These are phyloP conservation scores for Porites australiensis DNA, from an alignment of 64 coral and sea anemone species.

Conservation along the genomic window DNA sequence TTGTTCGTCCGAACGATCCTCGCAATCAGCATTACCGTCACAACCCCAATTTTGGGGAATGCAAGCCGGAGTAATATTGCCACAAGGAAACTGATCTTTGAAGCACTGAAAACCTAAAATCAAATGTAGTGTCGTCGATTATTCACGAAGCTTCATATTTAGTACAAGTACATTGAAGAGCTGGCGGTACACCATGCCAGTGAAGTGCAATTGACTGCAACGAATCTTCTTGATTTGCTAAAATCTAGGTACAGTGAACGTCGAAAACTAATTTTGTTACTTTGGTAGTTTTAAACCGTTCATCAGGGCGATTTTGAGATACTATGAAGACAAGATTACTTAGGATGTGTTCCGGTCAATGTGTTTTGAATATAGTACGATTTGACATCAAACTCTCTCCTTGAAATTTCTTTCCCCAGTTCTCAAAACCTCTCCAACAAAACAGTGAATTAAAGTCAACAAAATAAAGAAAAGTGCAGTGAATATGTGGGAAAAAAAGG, in stretches of 20 bases:
- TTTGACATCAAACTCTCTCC: neutral
- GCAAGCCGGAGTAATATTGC: conserved; percentile 71
- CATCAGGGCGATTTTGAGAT: neutral
- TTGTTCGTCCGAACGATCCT: conserved; percentile 68
- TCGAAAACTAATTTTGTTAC: neutral
- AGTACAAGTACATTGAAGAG: neutral
- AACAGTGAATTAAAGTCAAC: conserved; percentile 19
- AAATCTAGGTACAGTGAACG: neutral
- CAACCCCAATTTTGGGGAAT: conserved; percentile 74
- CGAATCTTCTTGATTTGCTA: neutral
- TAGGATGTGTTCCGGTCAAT: neutral
- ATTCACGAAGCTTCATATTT: no score
- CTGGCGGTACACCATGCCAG: no score
- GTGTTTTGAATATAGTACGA: neutral
- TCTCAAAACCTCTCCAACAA: neutral
- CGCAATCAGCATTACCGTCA: conserved; percentile 79
- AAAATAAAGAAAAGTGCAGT: neutral
- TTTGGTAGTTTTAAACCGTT: neutral
- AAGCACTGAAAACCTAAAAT: conserved; percentile 31
- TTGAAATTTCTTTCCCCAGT: neutral
- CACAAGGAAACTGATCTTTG: conserved; percentile 58
- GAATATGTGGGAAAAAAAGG: neutral
- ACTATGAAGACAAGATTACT: neutral
- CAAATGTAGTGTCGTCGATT: neutral
- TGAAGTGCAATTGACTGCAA: neutral